Conservation (phyloP, 1,140 invertebrate genomes). For the Hycleus cichorii region DNA sequence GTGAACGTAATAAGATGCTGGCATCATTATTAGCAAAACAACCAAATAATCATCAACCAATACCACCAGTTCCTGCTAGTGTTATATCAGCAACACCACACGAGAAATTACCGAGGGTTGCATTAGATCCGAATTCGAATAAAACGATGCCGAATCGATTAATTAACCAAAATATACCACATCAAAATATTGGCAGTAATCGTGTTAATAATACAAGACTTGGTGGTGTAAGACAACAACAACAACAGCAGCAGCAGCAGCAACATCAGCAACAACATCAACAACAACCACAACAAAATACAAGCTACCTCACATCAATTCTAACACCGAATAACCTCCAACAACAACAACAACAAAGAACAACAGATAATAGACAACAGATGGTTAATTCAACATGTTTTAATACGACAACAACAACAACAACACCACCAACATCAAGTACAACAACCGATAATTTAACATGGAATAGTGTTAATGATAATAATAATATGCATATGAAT, state of each 20-base stretch:
- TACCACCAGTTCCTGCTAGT: constrained; percentile 57
- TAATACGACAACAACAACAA: constrained; percentile 18
- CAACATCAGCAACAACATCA: constrained; percentile 28
- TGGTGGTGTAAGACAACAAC: constrained; percentile 18
- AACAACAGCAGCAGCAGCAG: constrained; percentile 25
- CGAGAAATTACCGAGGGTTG: constrained; percentile 50
- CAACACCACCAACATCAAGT: constrained; percentile 28
- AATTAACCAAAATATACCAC: constrained; percentile 38
- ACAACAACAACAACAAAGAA: constrained; percentile 25
- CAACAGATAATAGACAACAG: constrained; percentile 14
- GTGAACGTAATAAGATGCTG: constrained; percentile 80
- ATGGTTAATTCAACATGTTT: constrained; percentile 21
- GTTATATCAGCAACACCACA: constrained; percentile 59
- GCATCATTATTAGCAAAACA: constrained; percentile 74
- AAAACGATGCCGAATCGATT: constrained; percentile 38
- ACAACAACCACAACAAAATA: constrained; percentile 25
- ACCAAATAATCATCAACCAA: constrained; percentile 60
- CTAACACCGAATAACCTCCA: constrained; percentile 11
- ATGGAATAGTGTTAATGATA: constrained; percentile 20
- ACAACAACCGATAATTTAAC: constrained; percentile 18
- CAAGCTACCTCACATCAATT: constrained; percentile 35
- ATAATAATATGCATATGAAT: constrained; percentile 42
- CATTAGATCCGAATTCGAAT: constrained; percentile 26
- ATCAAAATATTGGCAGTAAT: background rate
- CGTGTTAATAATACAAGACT: too few relatives aligned